Evolutionary conservation across 2,888 invertebrate species (phyloP).

Genomic region (Drosophila sordidapex): DNA sequence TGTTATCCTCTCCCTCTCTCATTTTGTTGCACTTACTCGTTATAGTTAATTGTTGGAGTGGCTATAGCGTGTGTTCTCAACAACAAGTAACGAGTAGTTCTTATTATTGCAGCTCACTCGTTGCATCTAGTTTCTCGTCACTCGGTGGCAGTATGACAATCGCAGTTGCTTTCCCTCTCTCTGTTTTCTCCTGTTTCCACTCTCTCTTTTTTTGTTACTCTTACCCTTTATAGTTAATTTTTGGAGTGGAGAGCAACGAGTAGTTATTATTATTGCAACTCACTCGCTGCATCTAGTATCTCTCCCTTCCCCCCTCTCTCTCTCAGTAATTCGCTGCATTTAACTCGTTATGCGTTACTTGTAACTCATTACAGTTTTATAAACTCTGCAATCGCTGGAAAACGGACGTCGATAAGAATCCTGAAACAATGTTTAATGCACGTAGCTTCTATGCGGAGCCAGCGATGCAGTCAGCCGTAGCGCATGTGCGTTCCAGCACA

Average conservation of each 20-base stretch:
- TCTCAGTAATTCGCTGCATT: not conserved
- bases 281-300: not conserved
- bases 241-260: too few relatives aligned
- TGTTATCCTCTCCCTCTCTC: not conserved
- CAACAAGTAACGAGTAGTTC: not conserved
- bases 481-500: constrained; percentile 87
- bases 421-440: constrained; percentile 87
- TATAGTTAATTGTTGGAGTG: not conserved
- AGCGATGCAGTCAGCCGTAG: constrained; percentile 86
- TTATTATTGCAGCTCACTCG: not conserved
- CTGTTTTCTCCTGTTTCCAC: too few relatives aligned
- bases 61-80: not conserved
- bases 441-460: constrained; percentile 86
- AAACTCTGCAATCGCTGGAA: constrained; percentile 90
- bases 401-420: constrained; percentile 89
- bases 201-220: too few relatives aligned
- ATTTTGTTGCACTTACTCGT: not conserved
- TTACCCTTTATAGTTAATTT: too few relatives aligned
- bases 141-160: not conserved
- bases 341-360: constrained; percentile 72
- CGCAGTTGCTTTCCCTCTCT: not conserved
- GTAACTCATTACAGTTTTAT: constrained; percentile 88
- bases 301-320: not conserved
- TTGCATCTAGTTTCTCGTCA: not conserved
- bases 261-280: too few relatives aligned